These are phyloP conservation scores for Serilophus lunatus DNA, from an alignment of 2,113 vertebrate species.

Conservation along the genomic window DNA sequence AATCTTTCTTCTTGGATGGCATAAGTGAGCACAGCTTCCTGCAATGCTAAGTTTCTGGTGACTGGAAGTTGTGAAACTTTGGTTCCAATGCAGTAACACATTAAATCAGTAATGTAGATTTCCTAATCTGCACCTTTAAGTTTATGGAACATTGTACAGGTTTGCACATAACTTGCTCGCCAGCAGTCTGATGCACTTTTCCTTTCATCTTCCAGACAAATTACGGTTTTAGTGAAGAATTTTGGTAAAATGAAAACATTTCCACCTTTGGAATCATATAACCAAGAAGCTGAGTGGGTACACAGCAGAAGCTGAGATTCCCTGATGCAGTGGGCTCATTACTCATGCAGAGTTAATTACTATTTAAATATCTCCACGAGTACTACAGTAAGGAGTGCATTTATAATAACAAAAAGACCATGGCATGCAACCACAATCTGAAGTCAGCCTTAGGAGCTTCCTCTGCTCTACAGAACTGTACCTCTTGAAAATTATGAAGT, in stretches of 20 bases:
- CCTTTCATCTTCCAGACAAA: not conserved
- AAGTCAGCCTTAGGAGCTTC: not conserved
- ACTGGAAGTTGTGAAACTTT: not conserved
- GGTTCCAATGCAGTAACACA: not conserved
- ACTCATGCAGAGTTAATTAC: not conserved
- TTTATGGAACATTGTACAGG: not conserved
- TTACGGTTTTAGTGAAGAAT: not conserved
- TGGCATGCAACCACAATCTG: not conserved
- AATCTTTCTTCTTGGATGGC: not conserved
- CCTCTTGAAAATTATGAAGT: not conserved
- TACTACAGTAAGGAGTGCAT: not conserved
- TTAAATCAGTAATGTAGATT: not conserved
- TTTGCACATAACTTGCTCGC: not conserved
- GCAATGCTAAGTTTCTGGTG: not conserved
- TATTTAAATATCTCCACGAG: not conserved
- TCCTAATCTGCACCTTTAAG: not conserved
- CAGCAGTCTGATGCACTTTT: not conserved
- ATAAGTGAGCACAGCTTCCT: rapidly evolving
- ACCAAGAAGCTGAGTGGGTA: not conserved
- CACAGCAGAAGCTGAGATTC: not conserved
- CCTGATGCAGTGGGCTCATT: not conserved
- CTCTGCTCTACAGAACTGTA: not conserved
- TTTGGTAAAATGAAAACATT: not conserved
- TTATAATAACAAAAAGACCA: not conserved
- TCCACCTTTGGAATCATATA: not conserved